Evolutionary conservation across 2,113 vertebrate species (phyloP).

Genomic region (Phyllostomus discolor): DNA sequence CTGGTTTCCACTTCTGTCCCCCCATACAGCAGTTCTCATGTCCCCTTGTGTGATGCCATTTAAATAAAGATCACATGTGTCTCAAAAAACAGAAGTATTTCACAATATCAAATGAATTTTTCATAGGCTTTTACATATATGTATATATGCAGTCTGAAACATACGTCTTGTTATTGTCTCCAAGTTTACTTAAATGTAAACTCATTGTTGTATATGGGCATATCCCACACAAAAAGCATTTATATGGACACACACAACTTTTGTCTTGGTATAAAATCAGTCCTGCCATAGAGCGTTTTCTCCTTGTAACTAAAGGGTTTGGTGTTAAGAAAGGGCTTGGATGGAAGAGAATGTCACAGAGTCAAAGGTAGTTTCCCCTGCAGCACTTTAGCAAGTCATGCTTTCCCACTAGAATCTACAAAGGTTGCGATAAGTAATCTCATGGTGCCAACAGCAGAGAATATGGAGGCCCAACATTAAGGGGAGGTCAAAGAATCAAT

Average conservation of each 20-base stretch:
- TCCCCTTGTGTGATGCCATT: not conserved
- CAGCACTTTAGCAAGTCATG: not conserved
- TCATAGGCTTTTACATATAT: not conserved
- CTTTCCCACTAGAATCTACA: not conserved
- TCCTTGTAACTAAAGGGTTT: not conserved
- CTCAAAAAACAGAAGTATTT: not conserved
- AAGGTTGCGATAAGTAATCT: not conserved
- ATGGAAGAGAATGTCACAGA: not conserved
- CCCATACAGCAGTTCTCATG: not conserved
- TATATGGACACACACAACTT: not conserved
- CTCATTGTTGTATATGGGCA: not conserved
- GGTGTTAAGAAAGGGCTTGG: not conserved
- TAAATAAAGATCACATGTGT: conserved; percentile 27
- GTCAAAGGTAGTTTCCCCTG: not conserved
- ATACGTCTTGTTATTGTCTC: not conserved
- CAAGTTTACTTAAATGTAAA: not conserved
- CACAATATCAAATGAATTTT: not conserved
- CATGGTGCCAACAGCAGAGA: not conserved
- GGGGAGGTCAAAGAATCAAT: not conserved
- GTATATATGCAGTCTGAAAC: not conserved
- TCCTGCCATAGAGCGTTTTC: not conserved
- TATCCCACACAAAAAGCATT: not conserved
- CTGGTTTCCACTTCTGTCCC: conserved; percentile 33
- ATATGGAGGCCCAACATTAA: not conserved
- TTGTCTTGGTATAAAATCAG: not conserved